Conservation (phyloP, 2,888 invertebrate species). For the Catocala sponsa region DNA sequence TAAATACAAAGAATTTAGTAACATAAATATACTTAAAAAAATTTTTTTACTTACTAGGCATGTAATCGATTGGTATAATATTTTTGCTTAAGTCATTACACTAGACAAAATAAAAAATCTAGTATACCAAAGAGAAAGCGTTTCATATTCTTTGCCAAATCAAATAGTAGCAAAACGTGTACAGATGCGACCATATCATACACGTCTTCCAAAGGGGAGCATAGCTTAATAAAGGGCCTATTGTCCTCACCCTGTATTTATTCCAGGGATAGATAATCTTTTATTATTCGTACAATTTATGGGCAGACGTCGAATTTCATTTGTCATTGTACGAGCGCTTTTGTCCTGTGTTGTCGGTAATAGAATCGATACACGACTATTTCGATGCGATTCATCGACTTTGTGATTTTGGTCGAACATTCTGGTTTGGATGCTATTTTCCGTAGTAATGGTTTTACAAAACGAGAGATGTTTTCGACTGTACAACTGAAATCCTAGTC, state of each 20-base stretch:
- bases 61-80: too few species aligned
- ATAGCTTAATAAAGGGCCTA: constrained; percentile 78
- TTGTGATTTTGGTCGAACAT: neutral
- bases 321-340: constrained; percentile 71
- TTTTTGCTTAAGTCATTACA: too few species aligned
- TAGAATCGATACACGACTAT: constrained; percentile 44
- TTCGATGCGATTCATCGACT: constrained; percentile 32
- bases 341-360: constrained; percentile 45
- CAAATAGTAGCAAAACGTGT: constrained; percentile 38
- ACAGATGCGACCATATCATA: constrained; percentile 54
- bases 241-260: constrained; percentile 83
- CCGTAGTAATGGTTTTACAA: neutral
- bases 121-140: too few species aligned
- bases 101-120: too few species aligned
- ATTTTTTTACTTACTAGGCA: too few species aligned
- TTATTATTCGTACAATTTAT: constrained; percentile 84
- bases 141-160: constrained; percentile 13
- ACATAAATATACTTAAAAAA: too few species aligned
- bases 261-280: constrained; percentile 84
- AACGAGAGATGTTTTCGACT: too few species aligned
- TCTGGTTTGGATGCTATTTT: neutral
- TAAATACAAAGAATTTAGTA: too few species aligned
- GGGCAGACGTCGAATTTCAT: constrained; percentile 78
- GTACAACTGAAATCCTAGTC: too few species aligned
- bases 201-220: constrained; percentile 45